Base-by-base conservation (phyloP, 2,797 vertebrate species). In the Rhinatrema bivittatum region DNA sequence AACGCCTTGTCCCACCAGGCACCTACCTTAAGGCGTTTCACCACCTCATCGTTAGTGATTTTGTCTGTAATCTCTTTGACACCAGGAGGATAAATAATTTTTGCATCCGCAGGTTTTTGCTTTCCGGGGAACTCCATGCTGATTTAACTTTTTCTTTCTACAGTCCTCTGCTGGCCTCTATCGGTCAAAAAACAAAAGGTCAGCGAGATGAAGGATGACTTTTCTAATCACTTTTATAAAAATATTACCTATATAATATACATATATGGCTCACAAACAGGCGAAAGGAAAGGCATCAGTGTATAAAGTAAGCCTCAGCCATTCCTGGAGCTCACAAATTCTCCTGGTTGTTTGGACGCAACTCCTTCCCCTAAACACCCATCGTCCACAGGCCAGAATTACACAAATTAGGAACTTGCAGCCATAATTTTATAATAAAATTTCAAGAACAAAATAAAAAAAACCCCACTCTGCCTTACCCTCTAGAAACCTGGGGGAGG, bases 111-210 rank as follows among this genome's bases (percentile, higher is more conserved):
- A 48, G 87, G 65, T 74, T 84, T 86, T 71, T 83, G 93, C 71
- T 90, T 94, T 68, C 91, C 66, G 67, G 91, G 81, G 79, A 98
- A 98, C 82, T 98, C 95, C 95, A 99, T 99, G 81, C 88, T 92
- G 68, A 80, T 21, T 81, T 79, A 80, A 77, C 82, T 83, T 85
- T 55, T 59, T 74, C 60, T 63, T 70, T 79, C 76, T 89, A 73
- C 83, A 85, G 84, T 95, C 89, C 91, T 94, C 89, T 97, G 97
- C 91, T 90, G 95, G 92, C 94, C 95, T 95, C 95, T 99, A 93
- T 92, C 83, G 93, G 94, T 87, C 86, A 89, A 78, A 94, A 93
- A 95, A 93, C 88, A 92, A 90, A 91, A 94, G 87, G 95, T 95
- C 93, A 98, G 65, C 86, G 64, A n/a, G n/a, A n/a, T n/a, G n/a